These are phyloP conservation scores for Felis chaus DNA, from an alignment of 2,113 vertebrate species.

Conservation along the genomic window DNA sequence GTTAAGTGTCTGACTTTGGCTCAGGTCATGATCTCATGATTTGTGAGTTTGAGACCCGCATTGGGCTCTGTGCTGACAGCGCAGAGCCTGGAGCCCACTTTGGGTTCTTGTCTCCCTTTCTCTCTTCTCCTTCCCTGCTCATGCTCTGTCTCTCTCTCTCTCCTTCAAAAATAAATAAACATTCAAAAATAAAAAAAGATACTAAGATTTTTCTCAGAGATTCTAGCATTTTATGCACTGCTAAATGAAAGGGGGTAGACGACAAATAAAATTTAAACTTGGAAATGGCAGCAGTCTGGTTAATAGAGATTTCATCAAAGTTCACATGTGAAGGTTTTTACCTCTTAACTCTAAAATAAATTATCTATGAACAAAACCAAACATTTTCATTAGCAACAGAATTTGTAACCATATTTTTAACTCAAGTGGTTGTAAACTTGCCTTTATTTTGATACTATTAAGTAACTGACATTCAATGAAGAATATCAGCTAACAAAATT, in stretches of 20 bases:
- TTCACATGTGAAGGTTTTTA: neutral
- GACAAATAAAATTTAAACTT: slow-evolving; percentile 48
- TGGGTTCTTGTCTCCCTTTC: no score
- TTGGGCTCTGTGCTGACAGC: no score
- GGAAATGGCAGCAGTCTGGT: slow-evolving; percentile 18
- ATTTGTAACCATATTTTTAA: slow-evolving; percentile 20
- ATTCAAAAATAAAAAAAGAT: neutral
- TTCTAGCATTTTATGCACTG: neutral
- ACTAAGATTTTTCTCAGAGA: slow-evolving; percentile 34
- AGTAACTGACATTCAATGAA: slow-evolving; percentile 36
- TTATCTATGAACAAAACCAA: slow-evolving; percentile 41
- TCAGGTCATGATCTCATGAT: no score
- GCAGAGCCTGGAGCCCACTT: no score
- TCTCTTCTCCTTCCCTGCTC: no score
- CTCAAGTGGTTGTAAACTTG: neutral
- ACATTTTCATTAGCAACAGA: neutral
- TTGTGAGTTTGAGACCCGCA: no score
- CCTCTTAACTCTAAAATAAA: slow-evolving; percentile 28
- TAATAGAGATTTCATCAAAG: slow-evolving; percentile 16
- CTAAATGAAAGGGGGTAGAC: slow-evolving; percentile 13
- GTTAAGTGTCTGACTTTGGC: no score
- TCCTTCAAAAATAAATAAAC: no score
- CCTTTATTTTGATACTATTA: slow-evolving; percentile 53
- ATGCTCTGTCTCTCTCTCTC: no score
- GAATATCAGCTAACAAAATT: slow-evolving; percentile 44